phyloP scores from a whole-genome alignment of 2,888 invertebrate genomes.

The Salpingus planirostris region DNA sequence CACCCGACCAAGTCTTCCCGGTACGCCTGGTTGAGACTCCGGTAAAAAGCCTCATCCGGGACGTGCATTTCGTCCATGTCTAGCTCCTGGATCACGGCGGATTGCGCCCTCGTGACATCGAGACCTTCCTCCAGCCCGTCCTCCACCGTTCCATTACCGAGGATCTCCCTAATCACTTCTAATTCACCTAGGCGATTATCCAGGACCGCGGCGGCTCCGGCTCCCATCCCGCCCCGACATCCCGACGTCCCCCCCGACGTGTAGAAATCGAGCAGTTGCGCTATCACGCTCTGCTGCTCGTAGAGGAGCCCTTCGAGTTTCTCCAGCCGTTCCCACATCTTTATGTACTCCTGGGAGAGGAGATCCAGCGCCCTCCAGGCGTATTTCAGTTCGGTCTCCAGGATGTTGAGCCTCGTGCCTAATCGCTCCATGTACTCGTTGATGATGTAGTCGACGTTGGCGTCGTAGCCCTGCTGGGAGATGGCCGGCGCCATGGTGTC shows the following conservation, averaged over 20 bases:
- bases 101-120: constrained; percentile 43
- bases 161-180: constrained; percentile 57
- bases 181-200: constrained; percentile 40
- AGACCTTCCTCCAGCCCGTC: constrained; percentile 60
- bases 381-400: constrained; percentile 85
- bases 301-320: constrained; percentile 77
- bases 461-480: constrained; percentile 34
- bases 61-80: constrained; percentile 54
- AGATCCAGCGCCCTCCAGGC: constrained; percentile 89
- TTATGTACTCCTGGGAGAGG: constrained; percentile 83
- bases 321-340: constrained; percentile 89
- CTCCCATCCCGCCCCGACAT: constrained; percentile 39
- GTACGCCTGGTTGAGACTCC: constrained; percentile 80
- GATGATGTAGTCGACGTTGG: constrained; percentile 63
- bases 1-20: constrained; percentile 67
- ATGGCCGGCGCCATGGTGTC: constrained; percentile 34
- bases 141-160: constrained; percentile 56
- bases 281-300: constrained; percentile 86
- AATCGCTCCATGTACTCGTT: constrained; percentile 88
- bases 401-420: constrained; percentile 74
- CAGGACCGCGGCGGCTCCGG: constrained; percentile 31
- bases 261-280: constrained; percentile 76
- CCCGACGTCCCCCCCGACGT: constrained; percentile 50
- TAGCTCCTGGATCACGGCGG: constrained; percentile 35
- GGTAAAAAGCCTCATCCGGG: constrained; percentile 81